Evolutionary conservation across 1,140 invertebrate species (phyloP).

Genomic region (Subanguina moxae): DNA sequence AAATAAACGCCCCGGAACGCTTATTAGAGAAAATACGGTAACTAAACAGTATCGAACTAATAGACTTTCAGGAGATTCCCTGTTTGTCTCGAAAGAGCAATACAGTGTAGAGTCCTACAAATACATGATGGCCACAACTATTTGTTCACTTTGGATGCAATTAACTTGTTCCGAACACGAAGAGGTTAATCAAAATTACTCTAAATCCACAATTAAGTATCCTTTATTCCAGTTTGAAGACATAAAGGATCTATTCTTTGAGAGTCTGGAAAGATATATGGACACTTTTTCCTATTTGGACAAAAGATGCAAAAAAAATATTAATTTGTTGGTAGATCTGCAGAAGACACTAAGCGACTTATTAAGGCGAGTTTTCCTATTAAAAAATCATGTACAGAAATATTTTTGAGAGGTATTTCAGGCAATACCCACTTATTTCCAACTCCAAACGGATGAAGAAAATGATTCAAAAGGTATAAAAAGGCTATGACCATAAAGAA

Average conservation of each 20-base stretch:
- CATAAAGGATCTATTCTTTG: slow-evolving; percentile 41
- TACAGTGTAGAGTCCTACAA: slow-evolving; percentile 29
- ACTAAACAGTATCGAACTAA: no score
- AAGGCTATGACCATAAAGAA: no score
- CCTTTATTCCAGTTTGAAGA: slow-evolving; percentile 36
- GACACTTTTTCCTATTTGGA: slow-evolving; percentile 14
- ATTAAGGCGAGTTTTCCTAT: slow-evolving; percentile 1
- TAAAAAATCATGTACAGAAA: not conserved
- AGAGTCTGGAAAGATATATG: slow-evolving; percentile 29
- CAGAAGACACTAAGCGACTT: slow-evolving; percentile 8
- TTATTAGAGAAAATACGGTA: no score
- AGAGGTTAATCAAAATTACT: slow-evolving; percentile 13
- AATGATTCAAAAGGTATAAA: not conserved
- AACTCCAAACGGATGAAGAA: slow-evolving; percentile 13
- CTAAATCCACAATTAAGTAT: not conserved
- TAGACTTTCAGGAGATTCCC: not conserved
- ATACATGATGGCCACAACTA: slow-evolving; percentile 26
- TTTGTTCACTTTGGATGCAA: slow-evolving; percentile 41
- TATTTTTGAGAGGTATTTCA: no score
- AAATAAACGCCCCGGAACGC: no score
- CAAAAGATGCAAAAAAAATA: slow-evolving; percentile 6
- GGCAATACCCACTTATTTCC: not conserved
- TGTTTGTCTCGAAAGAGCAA: not conserved
- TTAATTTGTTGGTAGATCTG: slow-evolving; percentile 4
- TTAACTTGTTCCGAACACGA: slow-evolving; percentile 31